A percentile compares a stretch with the other conserved stretches of the same genome.
These are phyloP conservation scores for Brienomyrus brachyistius DNA, from an alignment of 2,113 vertebrate species.

Conservation along the genomic window DNA sequence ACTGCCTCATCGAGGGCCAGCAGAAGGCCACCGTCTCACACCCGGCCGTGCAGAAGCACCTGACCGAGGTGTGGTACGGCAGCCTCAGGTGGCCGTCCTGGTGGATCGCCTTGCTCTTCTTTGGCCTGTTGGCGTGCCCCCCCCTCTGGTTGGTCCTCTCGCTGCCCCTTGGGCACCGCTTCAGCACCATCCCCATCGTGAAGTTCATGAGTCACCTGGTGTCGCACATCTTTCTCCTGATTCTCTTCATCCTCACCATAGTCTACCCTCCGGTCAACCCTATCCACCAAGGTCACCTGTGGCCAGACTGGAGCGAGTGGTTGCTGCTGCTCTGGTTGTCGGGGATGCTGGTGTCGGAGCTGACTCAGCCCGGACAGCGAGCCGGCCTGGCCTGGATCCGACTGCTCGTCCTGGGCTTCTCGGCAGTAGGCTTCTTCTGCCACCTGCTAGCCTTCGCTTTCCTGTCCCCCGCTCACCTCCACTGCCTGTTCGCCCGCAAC, in stretches of 20 bases:
- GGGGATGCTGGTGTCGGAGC: conserved; percentile 48
- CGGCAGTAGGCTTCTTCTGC: conserved; percentile 38
- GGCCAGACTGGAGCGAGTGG: conserved; percentile 48
- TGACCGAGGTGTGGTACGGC: conserved; percentile 51
- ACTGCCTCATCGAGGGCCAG: conserved; percentile 46
- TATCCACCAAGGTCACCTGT: conserved; percentile 32
- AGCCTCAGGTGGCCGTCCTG: conserved; percentile 45
- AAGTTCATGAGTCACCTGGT: conserved; percentile 57
- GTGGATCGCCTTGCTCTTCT: conserved; percentile 47
- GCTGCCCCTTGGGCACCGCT: conserved; percentile 45
- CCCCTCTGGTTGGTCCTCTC: conserved; percentile 47
- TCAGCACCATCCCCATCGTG: conserved; percentile 48
- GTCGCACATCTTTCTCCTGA: conserved; percentile 48
- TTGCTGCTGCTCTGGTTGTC: conserved; percentile 47
- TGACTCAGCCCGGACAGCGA: conserved; percentile 43
- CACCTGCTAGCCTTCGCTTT: conserved; percentile 45
- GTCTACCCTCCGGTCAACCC: conserved; percentile 47
- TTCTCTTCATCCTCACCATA: conserved; percentile 48
- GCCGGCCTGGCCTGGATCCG: conserved; percentile 49
- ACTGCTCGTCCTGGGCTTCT: conserved; percentile 45
- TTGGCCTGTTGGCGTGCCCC: conserved; percentile 43
- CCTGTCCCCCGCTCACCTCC: conserved; percentile 23
- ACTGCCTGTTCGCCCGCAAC: conserved; percentile 50
- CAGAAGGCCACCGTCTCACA: conserved; percentile 49
- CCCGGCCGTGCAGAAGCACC: conserved; percentile 51